Conservation (phyloP, 2,113 vertebrate species). For the Chelonoidis abingdonii region DNA sequence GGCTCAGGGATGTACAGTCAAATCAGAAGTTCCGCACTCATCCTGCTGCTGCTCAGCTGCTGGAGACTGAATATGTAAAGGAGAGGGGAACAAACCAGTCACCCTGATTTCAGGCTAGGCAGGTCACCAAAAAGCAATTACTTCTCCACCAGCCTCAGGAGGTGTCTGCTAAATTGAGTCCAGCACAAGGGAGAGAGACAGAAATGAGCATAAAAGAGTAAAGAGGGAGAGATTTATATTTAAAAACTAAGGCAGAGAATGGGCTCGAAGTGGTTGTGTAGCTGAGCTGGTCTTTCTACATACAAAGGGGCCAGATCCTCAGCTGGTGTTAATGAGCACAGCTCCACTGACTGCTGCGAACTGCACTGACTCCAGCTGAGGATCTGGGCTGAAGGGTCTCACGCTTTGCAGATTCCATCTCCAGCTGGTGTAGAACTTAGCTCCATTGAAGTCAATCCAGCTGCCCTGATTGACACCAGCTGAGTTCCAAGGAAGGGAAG, state of each 20-base stretch:
- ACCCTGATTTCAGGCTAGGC: not conserved
- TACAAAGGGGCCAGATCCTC: not conserved
- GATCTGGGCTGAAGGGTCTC: not conserved
- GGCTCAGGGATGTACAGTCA: not conserved
- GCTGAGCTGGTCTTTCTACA: not conserved
- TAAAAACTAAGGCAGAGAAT: constrained; percentile 16
- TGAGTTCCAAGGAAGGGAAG: not conserved
- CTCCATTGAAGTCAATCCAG: not conserved
- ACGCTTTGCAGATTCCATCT: not conserved
- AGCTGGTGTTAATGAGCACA: not conserved
- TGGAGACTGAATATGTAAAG: not conserved
- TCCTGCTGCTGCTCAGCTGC: accelerated
- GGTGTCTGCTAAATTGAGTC: not conserved
- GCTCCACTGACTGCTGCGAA: not conserved
- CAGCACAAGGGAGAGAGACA: not conserved
- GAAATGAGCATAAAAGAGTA: not conserved
- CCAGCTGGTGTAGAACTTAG: not conserved
- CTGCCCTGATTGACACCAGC: not conserved
- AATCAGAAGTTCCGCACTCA: not conserved
- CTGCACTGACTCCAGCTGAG: not conserved
- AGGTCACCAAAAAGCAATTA: constrained; percentile 22
- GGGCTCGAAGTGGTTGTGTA: constrained; percentile 2
- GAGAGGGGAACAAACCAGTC: not conserved
- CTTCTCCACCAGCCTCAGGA: constrained; percentile 19
- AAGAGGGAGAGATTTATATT: not conserved